phyloP scores from a whole-genome alignment of 2,797 vertebrate genomes.

The Benthosema pterotum region DNA sequence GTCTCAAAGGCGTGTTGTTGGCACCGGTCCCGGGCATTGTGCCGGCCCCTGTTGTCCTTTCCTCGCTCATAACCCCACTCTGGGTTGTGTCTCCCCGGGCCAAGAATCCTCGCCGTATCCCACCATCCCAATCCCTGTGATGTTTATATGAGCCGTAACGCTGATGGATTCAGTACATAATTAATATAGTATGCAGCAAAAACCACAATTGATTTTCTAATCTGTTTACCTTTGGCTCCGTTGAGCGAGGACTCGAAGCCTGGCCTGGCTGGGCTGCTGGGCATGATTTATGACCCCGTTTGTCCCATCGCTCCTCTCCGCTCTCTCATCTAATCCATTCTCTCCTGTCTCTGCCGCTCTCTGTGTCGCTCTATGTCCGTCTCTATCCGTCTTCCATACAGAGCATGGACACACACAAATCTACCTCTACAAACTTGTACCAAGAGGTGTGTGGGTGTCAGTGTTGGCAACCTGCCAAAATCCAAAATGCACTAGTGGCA shows the following conservation, averaged over 20 bases:
- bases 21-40: background rate
- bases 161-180: slow-evolving; percentile 8
- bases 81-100: background rate
- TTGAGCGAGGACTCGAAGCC: background rate
- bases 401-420: too few species aligned
- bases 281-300: background rate
- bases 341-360: background rate
- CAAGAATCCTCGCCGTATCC: background rate
- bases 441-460: too few species aligned
- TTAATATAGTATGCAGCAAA: slow-evolving; percentile 8
- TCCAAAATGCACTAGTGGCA: too few species aligned
- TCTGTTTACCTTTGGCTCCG: slow-evolving; percentile 4
- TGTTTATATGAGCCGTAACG: background rate
- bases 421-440: too few species aligned
- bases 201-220: slow-evolving; percentile 11
- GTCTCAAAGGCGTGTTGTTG: background rate
- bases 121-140: too few species aligned
- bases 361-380: background rate
- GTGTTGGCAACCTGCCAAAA: too few species aligned
- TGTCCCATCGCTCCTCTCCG: background rate
- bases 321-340: background rate
- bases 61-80: background rate
- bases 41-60: background rate
- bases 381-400: background rate
- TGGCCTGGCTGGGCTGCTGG: too few species aligned